Percentiles rank a stretch among this genome's conserved stretches.
Evolutionary conservation across 1,140 invertebrate species (phyloP).

Genomic region (Bombus difficillimus): DNA sequence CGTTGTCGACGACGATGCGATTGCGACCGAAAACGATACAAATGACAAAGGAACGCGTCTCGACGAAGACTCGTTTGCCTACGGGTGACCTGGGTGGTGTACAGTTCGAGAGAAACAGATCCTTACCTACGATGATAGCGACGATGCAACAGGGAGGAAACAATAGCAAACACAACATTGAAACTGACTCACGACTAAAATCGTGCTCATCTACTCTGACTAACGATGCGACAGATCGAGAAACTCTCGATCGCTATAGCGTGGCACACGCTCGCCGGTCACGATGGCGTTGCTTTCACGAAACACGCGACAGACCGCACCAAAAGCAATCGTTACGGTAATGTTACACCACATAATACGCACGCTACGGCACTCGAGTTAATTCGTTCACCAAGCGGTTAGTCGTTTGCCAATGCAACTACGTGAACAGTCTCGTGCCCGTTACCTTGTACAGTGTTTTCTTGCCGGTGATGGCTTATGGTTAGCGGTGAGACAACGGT

Average conservation of each 20-base stretch:
- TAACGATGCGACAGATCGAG: neutral
- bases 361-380: neutral
- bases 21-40: neutral
- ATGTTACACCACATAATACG: neutral
- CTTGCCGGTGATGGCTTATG: neutral
- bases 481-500: neutral
- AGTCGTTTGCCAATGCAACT: neutral
- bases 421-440: conserved; percentile 5
- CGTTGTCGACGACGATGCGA: conserved; percentile 24
- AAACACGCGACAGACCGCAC: neutral
- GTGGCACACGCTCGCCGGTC: neutral
- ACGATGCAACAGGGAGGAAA: conserved; percentile 32
- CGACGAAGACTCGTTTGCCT: conserved; percentile 32
- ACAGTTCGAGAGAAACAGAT: conserved; percentile 27
- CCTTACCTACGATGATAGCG: conserved; percentile 52
- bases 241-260: neutral
- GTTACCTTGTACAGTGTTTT: conserved; percentile 35
- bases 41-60: neutral
- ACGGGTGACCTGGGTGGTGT: conserved; percentile 6
- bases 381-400: conserved; percentile 12
- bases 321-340: neutral
- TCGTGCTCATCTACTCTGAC: conserved; percentile 23
- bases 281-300: neutral
- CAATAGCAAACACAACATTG: conserved; percentile 12
- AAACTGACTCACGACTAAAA: conserved; percentile 12